These are phyloP conservation scores for Lissocephala sabroskyi DNA, from an alignment of 2,888 invertebrate species.

Conservation along the genomic window DNA sequence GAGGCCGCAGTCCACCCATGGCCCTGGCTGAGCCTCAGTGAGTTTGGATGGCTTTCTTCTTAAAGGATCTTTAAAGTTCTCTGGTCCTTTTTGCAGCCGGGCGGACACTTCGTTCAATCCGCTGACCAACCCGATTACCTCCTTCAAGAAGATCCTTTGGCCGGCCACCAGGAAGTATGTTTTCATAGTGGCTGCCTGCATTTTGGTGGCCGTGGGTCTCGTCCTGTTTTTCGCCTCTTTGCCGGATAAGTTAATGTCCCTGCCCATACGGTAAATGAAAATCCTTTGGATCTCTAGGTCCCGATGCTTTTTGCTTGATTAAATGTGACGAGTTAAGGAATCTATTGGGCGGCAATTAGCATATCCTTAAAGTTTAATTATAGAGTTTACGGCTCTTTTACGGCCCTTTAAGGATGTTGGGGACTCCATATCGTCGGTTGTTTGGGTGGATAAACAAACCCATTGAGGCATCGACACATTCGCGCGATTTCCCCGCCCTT, in stretches of 20 bases:
- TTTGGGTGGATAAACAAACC: no score
- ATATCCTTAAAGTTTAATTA: no score
- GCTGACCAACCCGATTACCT: constrained; percentile 43
- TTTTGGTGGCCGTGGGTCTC: constrained; percentile 19
- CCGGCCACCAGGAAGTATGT: constrained; percentile 47
- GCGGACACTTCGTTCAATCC: constrained; percentile 78
- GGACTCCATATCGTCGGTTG: no score
- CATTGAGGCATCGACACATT: no score
- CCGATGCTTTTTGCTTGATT: no score
- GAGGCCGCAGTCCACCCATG: constrained; percentile 78
- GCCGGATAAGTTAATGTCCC: constrained; percentile 27
- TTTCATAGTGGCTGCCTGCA: constrained; percentile 7
- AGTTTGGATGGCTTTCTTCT: constrained; percentile 40
- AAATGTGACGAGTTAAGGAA: no score
- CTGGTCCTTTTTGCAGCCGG: constrained; percentile 71
- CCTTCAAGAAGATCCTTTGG: constrained; percentile 39
- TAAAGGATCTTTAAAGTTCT: not conserved
- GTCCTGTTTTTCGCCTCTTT: constrained; percentile 25
- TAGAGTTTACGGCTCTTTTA: no score
- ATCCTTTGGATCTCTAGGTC: no score
- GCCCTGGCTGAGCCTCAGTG: constrained; percentile 78
- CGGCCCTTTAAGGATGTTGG: no score
- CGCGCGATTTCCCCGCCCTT: no score
- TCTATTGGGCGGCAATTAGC: no score
- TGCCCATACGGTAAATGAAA: constrained; percentile 32